phyloP scores from a whole-genome alignment of 2,888 invertebrate genomes.

The Danaus chrysippus region DNA sequence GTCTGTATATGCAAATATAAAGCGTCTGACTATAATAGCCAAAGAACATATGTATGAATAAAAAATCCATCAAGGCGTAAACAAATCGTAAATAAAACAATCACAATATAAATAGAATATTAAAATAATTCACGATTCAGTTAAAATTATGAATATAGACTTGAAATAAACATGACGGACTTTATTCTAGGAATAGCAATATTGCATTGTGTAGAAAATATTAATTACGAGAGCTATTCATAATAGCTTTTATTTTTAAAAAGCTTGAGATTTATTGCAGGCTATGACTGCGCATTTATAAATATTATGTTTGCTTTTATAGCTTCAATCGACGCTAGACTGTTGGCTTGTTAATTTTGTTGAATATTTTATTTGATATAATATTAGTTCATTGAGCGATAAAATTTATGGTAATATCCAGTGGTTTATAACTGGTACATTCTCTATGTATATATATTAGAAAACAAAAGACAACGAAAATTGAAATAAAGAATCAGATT shows the following conservation, averaged over 20 bases:
- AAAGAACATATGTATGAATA: too few relatives aligned
- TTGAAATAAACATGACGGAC: background rate
- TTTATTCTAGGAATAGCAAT: background rate
- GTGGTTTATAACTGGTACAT: too few relatives aligned
- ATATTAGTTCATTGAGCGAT: too few relatives aligned
- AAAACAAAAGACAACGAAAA: too few relatives aligned
- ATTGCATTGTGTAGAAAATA: constrained; percentile 1
- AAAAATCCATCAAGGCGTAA: background rate
- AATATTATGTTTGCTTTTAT: background rate
- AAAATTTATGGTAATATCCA: too few relatives aligned
- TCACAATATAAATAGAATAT: background rate
- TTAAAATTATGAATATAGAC: background rate
- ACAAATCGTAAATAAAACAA: background rate
- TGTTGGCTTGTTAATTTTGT: background rate
- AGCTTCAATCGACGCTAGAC: background rate
- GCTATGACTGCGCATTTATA: background rate
- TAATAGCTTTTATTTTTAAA: constrained; percentile 3
- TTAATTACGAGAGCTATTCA: constrained; percentile 1
- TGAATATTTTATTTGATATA: background rate
- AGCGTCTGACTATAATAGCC: too few relatives aligned
- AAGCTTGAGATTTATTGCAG: background rate
- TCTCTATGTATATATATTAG: too few relatives aligned
- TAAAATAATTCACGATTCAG: background rate
- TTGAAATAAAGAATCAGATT: too few relatives aligned
- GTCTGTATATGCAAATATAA: too few relatives aligned